These are phyloP conservation scores for Saxidomus purpurata DNA, from an alignment of 1,140 invertebrate genomes.

Conservation along the genomic window DNA sequence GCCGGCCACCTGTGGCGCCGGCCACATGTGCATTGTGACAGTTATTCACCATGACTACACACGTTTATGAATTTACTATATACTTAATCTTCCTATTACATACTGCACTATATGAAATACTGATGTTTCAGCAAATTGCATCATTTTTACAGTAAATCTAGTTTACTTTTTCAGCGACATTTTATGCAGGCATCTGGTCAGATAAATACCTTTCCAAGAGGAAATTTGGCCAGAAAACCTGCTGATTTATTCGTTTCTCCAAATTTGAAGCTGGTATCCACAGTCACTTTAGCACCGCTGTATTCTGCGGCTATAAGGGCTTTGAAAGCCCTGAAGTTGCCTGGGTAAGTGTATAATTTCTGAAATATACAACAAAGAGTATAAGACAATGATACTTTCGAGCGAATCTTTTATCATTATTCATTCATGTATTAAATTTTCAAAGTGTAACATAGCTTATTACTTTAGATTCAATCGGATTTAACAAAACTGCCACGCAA, in stretches of 20 bases:
- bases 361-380: conserved; percentile 87
- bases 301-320: conserved; percentile 98
- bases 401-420: not conserved
- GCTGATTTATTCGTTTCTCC: conserved; percentile 96
- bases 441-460: not conserved
- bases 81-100: too few relatives aligned
- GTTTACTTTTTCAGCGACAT: too few relatives aligned
- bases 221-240: conserved; percentile 97
- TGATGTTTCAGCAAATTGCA: too few relatives aligned
- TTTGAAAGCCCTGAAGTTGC: conserved; percentile 96
- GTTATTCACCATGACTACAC: too few relatives aligned
- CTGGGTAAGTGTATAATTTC: conserved; percentile 98
- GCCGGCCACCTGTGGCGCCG: too few relatives aligned
- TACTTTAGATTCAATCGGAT: conserved; percentile 22
- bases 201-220: conserved; percentile 96
- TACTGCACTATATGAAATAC: too few relatives aligned
- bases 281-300: conserved; percentile 95
- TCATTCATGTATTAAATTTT: not conserved
- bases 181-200: too few relatives aligned
- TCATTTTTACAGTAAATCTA: too few relatives aligned
- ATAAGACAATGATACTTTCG: not conserved
- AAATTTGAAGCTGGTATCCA: conserved; percentile 94
- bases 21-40: too few relatives aligned
- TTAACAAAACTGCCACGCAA: conserved; percentile 46
- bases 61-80: too few relatives aligned